These are phyloP conservation scores for Pelusios castaneus DNA, from an alignment of 2,113 vertebrate species.

Conservation along the genomic window DNA sequence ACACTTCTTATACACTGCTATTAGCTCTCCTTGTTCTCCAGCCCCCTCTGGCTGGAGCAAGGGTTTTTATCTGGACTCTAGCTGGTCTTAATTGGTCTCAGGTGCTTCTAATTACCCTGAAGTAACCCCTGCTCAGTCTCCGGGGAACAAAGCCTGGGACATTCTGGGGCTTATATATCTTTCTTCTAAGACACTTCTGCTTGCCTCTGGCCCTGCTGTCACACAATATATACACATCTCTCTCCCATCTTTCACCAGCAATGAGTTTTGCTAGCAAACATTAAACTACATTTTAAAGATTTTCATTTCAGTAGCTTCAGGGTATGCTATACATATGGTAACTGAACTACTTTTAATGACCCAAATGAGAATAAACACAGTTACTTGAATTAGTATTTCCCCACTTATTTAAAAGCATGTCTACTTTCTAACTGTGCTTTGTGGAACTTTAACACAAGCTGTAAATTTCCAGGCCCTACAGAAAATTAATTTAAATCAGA, in stretches of 20 bases:
- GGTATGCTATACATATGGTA: neutral
- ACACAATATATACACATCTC: constrained; percentile 4
- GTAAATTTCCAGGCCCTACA: neutral
- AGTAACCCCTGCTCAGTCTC: too few species aligned
- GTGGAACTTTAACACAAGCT: neutral
- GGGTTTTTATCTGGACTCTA: too few species aligned
- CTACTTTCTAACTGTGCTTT: neutral
- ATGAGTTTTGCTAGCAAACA: constrained; percentile 17
- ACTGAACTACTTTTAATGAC: constrained; percentile 38
- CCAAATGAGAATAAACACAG: constrained; percentile 19
- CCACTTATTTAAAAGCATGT: neutral
- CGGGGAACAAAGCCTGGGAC: too few species aligned
- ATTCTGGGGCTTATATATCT: too few species aligned
- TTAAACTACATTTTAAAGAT: constrained; percentile 2
- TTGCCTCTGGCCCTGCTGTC: too few species aligned
- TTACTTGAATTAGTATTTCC: constrained; percentile 29
- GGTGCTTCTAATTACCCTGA: too few species aligned
- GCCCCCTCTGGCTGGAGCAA: too few species aligned
- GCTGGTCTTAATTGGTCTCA: too few species aligned
- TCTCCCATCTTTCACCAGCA: neutral
- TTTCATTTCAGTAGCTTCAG: constrained; percentile 8
- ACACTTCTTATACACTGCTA: too few species aligned
- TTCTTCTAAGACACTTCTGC: too few species aligned
- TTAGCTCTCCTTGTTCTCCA: too few species aligned
- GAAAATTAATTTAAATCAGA: neutral